Percentiles rank a stretch among this genome's conserved stretches.
Conservation (phyloP, 2,888 invertebrate species). For the Saturnia pavonia region DNA sequence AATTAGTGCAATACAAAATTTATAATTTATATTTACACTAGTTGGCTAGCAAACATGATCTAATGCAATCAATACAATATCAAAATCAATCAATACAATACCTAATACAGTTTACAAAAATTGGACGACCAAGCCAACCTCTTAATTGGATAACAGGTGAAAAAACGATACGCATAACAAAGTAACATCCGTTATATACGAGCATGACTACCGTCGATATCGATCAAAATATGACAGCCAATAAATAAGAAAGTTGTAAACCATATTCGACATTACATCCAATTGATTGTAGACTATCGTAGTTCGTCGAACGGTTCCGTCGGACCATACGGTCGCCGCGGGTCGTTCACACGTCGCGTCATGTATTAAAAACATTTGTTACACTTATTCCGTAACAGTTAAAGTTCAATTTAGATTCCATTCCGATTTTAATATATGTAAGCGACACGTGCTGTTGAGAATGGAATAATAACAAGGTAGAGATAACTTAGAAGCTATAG, state of each 20-base stretch:
- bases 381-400: slow-evolving; percentile 13
- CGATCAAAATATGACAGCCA: slow-evolving; percentile 33
- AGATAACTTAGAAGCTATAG: slow-evolving; percentile 7
- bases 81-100: not conserved
- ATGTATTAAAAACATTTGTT: slow-evolving; percentile 43
- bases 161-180: slow-evolving; percentile 9
- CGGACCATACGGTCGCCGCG: slow-evolving; percentile 43
- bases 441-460: not conserved
- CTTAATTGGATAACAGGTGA: slow-evolving; percentile 11
- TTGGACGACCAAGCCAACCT: not conserved
- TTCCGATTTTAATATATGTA: not conserved
- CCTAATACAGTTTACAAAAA: not conserved
- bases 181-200: slow-evolving; percentile 11
- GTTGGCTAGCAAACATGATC: not conserved
- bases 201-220: slow-evolving; percentile 5
- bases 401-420: slow-evolving; percentile 7
- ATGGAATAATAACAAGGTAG: not conserved
- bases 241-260: slow-evolving; percentile 56
- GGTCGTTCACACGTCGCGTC: slow-evolving; percentile 56
- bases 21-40: too few species aligned
- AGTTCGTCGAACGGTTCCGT: slow-evolving; percentile 25
- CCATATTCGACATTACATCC: slow-evolving; percentile 41
- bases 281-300: not conserved
- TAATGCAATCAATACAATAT: not conserved
- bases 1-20: too few species aligned